Conservation (phyloP, 2,797 vertebrate species). For the Linurgus olivaceus region DNA sequence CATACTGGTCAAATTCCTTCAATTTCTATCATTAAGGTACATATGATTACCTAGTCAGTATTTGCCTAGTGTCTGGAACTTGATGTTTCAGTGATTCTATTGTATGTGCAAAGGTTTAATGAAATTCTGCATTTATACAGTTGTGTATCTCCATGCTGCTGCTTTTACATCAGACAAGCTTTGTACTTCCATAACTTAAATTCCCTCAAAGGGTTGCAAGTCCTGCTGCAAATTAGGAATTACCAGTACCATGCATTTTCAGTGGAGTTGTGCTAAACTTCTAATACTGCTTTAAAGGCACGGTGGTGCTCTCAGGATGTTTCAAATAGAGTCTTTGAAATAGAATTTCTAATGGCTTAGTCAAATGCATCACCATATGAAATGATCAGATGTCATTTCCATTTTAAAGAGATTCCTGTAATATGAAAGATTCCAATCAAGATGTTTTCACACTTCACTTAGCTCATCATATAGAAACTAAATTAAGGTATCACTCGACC, state of each 20-base stretch:
- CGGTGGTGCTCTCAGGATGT: background rate
- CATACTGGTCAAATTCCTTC: background rate
- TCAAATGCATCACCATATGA: background rate
- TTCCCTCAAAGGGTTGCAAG: background rate
- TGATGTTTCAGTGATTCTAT: background rate
- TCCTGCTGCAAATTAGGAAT: background rate
- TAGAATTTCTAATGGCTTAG: background rate
- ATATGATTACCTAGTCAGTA: background rate
- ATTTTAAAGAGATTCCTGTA: background rate
- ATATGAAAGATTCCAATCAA: background rate
- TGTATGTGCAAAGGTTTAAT: background rate
- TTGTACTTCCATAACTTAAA: background rate
- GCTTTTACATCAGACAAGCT: background rate
- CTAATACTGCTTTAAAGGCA: background rate
- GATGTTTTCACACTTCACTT: background rate
- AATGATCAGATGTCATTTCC: background rate
- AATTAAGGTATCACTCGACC: background rate
- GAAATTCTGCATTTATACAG: background rate
- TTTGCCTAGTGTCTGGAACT: background rate
- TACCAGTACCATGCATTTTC: background rate
- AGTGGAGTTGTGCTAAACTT: background rate
- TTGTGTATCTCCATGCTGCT: background rate
- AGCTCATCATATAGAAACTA: background rate
- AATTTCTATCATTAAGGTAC: background rate
- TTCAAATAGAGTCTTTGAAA: background rate